Percentiles rank a stretch among this genome's conserved stretches.
These are phyloP conservation scores for Agriopis aurantiaria DNA, from an alignment of 2,888 invertebrate species.

Conservation along the genomic window DNA sequence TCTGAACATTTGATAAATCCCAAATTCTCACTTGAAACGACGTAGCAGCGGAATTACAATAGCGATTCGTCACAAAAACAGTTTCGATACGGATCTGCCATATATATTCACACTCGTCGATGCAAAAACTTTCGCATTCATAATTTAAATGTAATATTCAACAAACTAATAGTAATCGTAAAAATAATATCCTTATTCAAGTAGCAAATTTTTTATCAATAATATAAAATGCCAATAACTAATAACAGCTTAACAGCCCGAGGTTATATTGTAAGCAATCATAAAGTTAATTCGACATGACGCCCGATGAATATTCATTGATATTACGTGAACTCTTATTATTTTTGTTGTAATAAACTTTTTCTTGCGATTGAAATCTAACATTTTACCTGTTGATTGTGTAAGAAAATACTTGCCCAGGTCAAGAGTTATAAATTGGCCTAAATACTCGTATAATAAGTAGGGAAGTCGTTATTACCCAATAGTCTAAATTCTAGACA, in stretches of 20 bases:
- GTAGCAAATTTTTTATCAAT: neutral
- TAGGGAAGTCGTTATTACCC: no score
- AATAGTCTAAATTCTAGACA: no score
- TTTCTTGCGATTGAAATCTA: slow-evolving; percentile 15
- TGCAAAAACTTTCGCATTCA: no score
- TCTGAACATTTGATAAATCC: no score
- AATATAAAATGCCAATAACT: slow-evolving; percentile 6
- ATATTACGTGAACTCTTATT: slow-evolving; percentile 33
- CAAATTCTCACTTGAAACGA: no score
- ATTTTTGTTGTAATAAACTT: slow-evolving; percentile 27
- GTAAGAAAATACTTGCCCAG: slow-evolving; percentile 3
- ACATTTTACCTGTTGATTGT: slow-evolving; percentile 12
- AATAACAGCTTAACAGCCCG: neutral
- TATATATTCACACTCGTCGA: no score
- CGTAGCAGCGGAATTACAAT: no score
- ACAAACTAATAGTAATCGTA: no score
- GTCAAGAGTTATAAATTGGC: slow-evolving; percentile 6
- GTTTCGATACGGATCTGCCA: no score
- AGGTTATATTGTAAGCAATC: slow-evolving; percentile 22
- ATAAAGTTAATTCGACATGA: slow-evolving; percentile 29
- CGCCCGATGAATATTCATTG: slow-evolving; percentile 31
- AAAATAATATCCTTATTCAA: slow-evolving; percentile 3
- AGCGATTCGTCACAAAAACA: no score
- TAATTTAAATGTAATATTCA: no score
- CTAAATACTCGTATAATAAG: neutral